A percentile compares a stretch with the other conserved stretches of the same genome.
phyloP scores from a whole-genome alignment of 2,888 invertebrate genomes.

The Opisthograptis luteolata region DNA sequence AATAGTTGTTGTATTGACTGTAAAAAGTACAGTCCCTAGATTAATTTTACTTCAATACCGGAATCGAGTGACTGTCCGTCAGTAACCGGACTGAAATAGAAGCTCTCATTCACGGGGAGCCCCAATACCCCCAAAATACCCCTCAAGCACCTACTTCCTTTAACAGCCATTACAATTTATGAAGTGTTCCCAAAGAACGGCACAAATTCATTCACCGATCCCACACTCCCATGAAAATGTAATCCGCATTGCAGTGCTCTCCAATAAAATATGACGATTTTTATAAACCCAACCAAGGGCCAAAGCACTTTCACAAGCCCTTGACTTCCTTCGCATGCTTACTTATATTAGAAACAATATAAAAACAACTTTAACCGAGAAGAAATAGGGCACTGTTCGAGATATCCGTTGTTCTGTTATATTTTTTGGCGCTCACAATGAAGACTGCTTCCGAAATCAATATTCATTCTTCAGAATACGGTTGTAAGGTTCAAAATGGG shows the following conservation, averaged over 20 bases:
- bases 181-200: constrained; percentile 17
- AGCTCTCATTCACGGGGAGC: too few species aligned
- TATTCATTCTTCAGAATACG: not conserved
- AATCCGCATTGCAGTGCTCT: constrained; percentile 17
- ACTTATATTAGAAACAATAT: not conserved
- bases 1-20: too few species aligned
- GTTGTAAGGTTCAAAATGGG: constrained; percentile 5
- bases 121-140: too few species aligned
- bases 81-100: too few species aligned
- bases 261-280: constrained; percentile 31
- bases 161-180: constrained; percentile 60
- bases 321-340: constrained; percentile 28
- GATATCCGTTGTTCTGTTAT: not conserved
- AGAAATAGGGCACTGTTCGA: not conserved
- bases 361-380: constrained; percentile 1
- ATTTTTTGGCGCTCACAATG: constrained; percentile 12
- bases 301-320: constrained; percentile 28
- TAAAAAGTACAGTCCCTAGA: too few species aligned
- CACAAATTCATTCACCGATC: constrained; percentile 53
- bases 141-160: not conserved
- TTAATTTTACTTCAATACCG: too few species aligned
- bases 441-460: not conserved
- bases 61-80: too few species aligned
- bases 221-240: constrained; percentile 46
- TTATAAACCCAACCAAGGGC: constrained; percentile 24